Base-by-base conservation (phyloP, 2,113 vertebrate species). In the Ctenomys sociabilis region DNA sequence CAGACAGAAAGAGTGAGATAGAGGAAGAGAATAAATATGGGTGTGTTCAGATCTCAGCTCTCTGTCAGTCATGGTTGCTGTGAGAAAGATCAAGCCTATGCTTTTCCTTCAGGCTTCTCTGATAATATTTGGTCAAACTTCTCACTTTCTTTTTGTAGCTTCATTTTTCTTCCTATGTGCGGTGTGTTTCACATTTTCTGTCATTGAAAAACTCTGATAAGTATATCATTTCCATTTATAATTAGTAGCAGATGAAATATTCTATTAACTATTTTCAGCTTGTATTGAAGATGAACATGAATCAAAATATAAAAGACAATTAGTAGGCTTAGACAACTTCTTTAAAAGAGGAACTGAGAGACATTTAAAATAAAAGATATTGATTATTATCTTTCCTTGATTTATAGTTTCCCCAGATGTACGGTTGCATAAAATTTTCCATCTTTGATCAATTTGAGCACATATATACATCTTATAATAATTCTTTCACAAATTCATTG, bases 201-300 rank as follows among this genome's bases (percentile, higher is more conserved):
- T 80, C 93, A 37, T 70, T 81, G 52, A 1, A 52, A 94, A 87
- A 77, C 68, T 35, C 40, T 75, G 64, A 28, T 52, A 64, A 91
- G 17, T 49, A 17, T 43, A 54, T 16, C 43, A 0, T 87, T 73
- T 92, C 72, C 91, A 93, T 89, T 78, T 26, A 68, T 52, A 21
- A 83, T 90, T 12, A 52, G 63, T 73, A 80, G 45, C 30, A 57
- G 61, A 37, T 83, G 59, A 94, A 80, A 57, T 80, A 88, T 64
- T 92, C 63, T 54, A 59, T 93, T 70, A 61, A 78, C 37, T 91
- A 70, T 63, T 88, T 93, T 57, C 86, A 78, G 30, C n/a, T 81
- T 59, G 72, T 78, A 52, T 45, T 90, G 87, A 64, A 88, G 22
- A 24, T 84, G n/a, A 61, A 59, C 3, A 7, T 26, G 35, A 81